Evolutionary conservation across 2,888 invertebrate genomes (phyloP).

Genomic region (Syrphus vitripennis): DNA sequence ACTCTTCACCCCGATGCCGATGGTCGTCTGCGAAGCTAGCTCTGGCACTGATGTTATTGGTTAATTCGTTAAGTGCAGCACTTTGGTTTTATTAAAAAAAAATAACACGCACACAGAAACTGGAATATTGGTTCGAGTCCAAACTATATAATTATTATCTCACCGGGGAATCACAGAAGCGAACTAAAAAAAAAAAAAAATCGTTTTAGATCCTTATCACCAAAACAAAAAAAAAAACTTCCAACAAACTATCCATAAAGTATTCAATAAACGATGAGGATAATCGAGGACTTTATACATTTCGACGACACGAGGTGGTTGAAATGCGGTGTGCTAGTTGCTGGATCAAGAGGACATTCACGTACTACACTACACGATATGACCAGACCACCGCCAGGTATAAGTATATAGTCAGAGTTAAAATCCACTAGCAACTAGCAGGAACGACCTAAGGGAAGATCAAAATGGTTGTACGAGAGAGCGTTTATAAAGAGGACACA

Average conservation of each 20-base stretch:
- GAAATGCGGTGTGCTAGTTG: slow-evolving; percentile 14
- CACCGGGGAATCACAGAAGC: slow-evolving; percentile 15
- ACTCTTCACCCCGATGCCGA: neutral
- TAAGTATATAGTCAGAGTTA: neutral
- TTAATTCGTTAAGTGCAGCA: slow-evolving; percentile 56
- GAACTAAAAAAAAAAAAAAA: neutral
- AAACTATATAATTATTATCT: slow-evolving; percentile 40
- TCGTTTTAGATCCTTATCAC: slow-evolving; percentile 52
- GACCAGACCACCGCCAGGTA: too few relatives aligned
- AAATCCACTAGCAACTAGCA: neutral
- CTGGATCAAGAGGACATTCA: slow-evolving; percentile 24
- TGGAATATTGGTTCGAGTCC: slow-evolving; percentile 9
- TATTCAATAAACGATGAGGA: slow-evolving; percentile 44
- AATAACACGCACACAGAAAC: slow-evolving; percentile 18
- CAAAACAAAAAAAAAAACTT: slow-evolving; percentile 4
- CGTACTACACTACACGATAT: neutral
- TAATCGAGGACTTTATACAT: slow-evolving; percentile 11
- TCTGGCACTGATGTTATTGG: neutral
- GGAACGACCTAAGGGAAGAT: slow-evolving; percentile 13
- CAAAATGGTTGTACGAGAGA: slow-evolving; percentile 33
- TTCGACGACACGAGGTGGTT: neutral
- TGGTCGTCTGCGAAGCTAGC: too few relatives aligned
- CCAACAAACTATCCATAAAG: slow-evolving; percentile 52
- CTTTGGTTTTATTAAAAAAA: slow-evolving; percentile 43
- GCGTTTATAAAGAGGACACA: slow-evolving; percentile 57